These are phyloP conservation scores for Rhinolophus sinicus DNA, from an alignment of 2,113 vertebrate species.

Conservation along the genomic window DNA sequence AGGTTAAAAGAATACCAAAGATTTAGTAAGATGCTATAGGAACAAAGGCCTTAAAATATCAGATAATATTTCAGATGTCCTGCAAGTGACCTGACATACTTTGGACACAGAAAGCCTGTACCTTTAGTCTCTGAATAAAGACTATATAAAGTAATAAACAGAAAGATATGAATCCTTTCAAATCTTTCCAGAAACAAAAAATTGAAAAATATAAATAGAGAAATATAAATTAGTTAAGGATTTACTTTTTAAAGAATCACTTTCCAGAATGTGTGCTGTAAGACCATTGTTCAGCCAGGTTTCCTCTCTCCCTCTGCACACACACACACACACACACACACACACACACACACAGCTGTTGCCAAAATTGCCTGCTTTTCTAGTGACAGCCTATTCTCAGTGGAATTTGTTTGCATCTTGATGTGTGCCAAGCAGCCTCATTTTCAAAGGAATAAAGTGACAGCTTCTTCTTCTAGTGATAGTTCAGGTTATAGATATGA, in stretches of 20 bases:
- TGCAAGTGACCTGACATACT: not conserved
- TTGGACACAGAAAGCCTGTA: not conserved
- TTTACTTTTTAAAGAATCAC: conserved; percentile 1
- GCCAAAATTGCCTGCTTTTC: not conserved
- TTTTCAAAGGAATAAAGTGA: conserved; percentile 56
- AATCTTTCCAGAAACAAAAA: not conserved
- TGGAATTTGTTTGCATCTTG: conserved; percentile 68
- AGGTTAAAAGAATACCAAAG: not conserved
- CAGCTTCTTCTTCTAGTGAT: conserved; percentile 23
- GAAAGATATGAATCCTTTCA: not conserved
- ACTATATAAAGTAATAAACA: not conserved
- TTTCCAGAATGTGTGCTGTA: not conserved
- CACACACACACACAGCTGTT: not conserved
- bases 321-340: not conserved
- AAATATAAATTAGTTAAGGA: not conserved
- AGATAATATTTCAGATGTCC: not conserved
- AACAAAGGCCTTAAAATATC: not conserved
- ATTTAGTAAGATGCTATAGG: not conserved
- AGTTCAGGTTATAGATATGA: conserved; percentile 59
- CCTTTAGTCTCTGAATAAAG: not conserved
- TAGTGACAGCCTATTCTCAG: conserved; percentile 59
- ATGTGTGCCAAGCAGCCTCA: conserved; percentile 60
- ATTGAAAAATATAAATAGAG: not conserved
- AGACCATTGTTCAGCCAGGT: not conserved
- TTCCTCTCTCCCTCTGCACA: not conserved